A percentile compares a stretch with the other conserved stretches of the same genome.
phyloP scores from a whole-genome alignment of 2,797 vertebrate species.

The Spinus olivaceus region DNA sequence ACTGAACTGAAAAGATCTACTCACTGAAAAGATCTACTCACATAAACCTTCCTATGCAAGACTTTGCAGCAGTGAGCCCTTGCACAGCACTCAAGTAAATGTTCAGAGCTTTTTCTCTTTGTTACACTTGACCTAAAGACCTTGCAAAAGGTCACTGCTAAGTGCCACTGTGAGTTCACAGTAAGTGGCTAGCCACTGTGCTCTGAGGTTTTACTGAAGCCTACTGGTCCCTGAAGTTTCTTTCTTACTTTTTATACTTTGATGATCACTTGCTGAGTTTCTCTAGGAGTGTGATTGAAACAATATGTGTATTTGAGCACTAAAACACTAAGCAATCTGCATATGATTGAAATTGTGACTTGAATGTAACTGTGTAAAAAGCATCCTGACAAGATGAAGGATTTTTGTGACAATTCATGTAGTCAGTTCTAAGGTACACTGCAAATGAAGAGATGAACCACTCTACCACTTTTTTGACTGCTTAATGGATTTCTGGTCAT shows the following conservation, averaged over 20 bases:
- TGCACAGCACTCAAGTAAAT: neutral
- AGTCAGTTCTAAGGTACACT: neutral
- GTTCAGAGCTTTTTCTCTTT: slow-evolving; percentile 19
- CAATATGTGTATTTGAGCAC: slow-evolving; percentile 81
- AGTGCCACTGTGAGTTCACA: slow-evolving; percentile 65
- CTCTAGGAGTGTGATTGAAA: slow-evolving; percentile 74
- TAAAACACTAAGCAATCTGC: slow-evolving; percentile 75
- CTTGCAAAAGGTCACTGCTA: slow-evolving; percentile 66
- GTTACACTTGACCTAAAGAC: slow-evolving; percentile 46
- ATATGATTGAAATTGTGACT: neutral
- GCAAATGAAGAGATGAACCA: neutral
- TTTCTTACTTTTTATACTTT: slow-evolving; percentile 74
- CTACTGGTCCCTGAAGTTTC: slow-evolving; percentile 73
- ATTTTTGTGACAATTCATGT: neutral
- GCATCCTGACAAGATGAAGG: neutral
- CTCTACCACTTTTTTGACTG: neutral
- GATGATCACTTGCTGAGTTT: slow-evolving; percentile 75
- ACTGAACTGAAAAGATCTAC: neutral
- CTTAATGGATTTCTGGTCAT: neutral
- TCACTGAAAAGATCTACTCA: neutral
- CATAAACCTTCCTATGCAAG: neutral
- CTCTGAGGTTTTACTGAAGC: slow-evolving; percentile 59
- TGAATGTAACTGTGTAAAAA: neutral
- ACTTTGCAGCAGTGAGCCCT: neutral
- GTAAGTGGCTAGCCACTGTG: neutral